These are phyloP conservation scores for Caenorhabditis japonica DNA, from an alignment of 2,888 invertebrate genomes.

Conservation along the genomic window DNA sequence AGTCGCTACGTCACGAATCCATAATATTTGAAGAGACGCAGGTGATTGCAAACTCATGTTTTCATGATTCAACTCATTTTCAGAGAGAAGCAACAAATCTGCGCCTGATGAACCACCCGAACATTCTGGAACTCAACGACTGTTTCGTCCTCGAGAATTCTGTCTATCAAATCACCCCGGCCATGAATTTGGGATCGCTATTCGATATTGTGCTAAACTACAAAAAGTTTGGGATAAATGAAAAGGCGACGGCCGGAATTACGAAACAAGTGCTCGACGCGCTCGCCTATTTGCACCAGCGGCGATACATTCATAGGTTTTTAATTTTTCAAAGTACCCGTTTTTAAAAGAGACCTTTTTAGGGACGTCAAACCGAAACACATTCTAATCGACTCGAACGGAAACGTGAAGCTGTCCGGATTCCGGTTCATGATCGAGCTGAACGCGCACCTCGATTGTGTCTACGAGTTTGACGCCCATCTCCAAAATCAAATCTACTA, in stretches of 20 bases:
- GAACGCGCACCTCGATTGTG: slow-evolving; percentile 23
- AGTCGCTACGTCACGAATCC: no score
- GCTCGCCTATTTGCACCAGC: slow-evolving; percentile 87
- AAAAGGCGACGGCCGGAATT: slow-evolving; percentile 86
- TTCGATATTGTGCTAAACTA: slow-evolving; percentile 45
- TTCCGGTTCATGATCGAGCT: slow-evolving; percentile 57
- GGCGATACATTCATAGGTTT: slow-evolving; percentile 88
- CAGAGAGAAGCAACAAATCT: slow-evolving; percentile 57
- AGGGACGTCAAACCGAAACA: slow-evolving; percentile 59
- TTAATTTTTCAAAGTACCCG: neutral
- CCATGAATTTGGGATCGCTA: slow-evolving; percentile 48
- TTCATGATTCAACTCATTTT: slow-evolving; percentile 18
- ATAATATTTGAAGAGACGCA: no score
- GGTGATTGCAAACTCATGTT: no score
- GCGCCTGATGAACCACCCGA: slow-evolving; percentile 40
- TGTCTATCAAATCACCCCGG: slow-evolving; percentile 38
- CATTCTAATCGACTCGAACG: slow-evolving; percentile 54
- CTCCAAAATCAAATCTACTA: slow-evolving; percentile 86
- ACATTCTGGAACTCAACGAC: slow-evolving; percentile 46
- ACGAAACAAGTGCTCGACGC: slow-evolving; percentile 86
- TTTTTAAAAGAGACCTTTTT: neutral
- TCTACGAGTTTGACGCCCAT: slow-evolving; percentile 84
- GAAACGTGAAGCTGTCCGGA: slow-evolving; percentile 55
- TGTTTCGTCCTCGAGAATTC: slow-evolving; percentile 46
- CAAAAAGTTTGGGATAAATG: slow-evolving; percentile 83